Evolutionary conservation across 2,888 invertebrate genomes (phyloP).

Genomic region (Ethmia dodecea): DNA sequence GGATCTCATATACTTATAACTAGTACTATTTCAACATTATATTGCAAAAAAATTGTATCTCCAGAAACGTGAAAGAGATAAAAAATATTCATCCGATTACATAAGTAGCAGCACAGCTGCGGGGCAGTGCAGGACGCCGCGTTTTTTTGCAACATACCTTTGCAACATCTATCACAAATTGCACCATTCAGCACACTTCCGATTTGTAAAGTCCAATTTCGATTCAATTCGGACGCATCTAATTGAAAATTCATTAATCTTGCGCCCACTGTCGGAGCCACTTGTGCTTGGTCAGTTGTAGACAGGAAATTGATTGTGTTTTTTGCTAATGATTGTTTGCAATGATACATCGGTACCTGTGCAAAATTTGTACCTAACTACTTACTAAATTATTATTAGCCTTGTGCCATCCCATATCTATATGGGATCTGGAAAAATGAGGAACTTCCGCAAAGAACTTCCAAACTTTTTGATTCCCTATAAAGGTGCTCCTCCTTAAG

Average conservation of each 20-base stretch:
- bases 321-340: slow-evolving; percentile 27
- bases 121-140: slow-evolving; percentile 54
- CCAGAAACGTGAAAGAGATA: slow-evolving; percentile 28
- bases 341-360: background rate
- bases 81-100: slow-evolving; percentile 72
- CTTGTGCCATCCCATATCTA: no score
- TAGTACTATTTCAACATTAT: no score
- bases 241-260: slow-evolving; percentile 75
- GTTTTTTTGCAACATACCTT: slow-evolving; percentile 42
- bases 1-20: no score
- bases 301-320: slow-evolving; percentile 71
- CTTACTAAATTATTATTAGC: no score
- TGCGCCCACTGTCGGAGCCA: slow-evolving; percentile 35
- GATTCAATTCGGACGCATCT: slow-evolving; percentile 69
- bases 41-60: no score
- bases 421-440: no score
- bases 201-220: slow-evolving; percentile 67
- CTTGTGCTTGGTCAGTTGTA: slow-evolving; percentile 73
- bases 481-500: no score
- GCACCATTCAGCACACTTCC: slow-evolving; percentile 68
- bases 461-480: no score
- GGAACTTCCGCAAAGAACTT: no score
- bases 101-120: slow-evolving; percentile 48
- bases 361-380: no score
- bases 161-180: slow-evolving; percentile 62